These are phyloP conservation scores for Protophormia terraenovae DNA, from an alignment of 2,888 invertebrate species.

Conservation along the genomic window DNA sequence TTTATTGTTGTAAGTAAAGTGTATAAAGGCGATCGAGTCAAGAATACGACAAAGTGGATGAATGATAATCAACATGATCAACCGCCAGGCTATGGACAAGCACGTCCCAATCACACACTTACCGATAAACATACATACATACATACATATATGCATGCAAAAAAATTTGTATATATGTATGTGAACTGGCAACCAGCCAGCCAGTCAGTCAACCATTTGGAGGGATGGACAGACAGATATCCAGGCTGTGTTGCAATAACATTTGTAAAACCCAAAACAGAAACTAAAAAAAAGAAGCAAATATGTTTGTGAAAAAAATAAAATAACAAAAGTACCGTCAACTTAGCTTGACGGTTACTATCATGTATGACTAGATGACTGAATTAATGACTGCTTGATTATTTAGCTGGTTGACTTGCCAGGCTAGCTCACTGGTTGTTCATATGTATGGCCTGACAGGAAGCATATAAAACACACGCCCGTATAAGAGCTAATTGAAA, in stretches of 20 bases:
- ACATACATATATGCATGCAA: neutral
- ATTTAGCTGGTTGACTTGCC: constrained; percentile 8
- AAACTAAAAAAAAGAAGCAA: neutral
- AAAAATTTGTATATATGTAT: neutral
- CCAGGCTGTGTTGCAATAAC: constrained; percentile 38
- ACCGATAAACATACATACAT: constrained; percentile 13
- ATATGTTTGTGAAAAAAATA: too few relatives aligned
- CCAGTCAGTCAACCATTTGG: constrained; percentile 3
- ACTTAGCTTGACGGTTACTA: constrained; percentile 10
- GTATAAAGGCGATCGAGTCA: constrained; percentile 64
- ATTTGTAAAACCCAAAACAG: constrained; percentile 23
- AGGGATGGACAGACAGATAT: constrained; percentile 9
- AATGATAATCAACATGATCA: constrained; percentile 60
- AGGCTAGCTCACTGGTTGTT: neutral
- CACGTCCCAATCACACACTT: constrained; percentile 61
- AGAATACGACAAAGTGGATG: constrained; percentile 64
- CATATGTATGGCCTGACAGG: constrained; percentile 52
- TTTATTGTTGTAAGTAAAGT: constrained; percentile 59
- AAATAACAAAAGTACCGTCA: constrained; percentile 12
- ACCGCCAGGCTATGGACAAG: constrained; percentile 63
- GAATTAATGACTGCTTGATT: constrained; percentile 35
- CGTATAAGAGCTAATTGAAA: constrained; percentile 62
- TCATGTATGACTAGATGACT: constrained; percentile 37
- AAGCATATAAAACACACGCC: constrained; percentile 54
- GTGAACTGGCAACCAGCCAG: constrained; percentile 29